These are phyloP conservation scores for Sternotherus odoratus DNA, from an alignment of 2,797 vertebrate species.

Conservation along the genomic window DNA sequence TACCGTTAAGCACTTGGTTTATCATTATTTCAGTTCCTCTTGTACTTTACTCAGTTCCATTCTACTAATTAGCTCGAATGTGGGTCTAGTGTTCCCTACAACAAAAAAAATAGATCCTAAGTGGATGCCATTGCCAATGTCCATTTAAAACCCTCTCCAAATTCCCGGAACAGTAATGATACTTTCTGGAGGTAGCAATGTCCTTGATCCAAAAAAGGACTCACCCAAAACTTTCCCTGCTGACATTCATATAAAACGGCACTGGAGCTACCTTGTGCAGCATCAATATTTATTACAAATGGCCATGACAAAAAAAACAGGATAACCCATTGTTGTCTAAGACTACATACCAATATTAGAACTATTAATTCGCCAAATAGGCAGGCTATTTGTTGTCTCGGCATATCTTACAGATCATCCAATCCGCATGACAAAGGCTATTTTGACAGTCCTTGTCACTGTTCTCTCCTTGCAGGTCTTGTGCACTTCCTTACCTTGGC, in stretches of 20 bases:
- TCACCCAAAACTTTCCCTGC: background rate
- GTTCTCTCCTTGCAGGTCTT: background rate
- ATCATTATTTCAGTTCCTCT: constrained; percentile 59
- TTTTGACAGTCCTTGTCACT: background rate
- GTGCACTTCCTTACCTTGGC: background rate
- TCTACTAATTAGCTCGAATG: constrained; percentile 53
- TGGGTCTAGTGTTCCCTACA: constrained; percentile 12
- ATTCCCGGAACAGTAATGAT: background rate
- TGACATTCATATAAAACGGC: background rate
- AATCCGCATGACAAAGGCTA: background rate
- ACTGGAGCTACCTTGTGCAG: background rate
- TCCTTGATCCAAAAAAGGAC: constrained; percentile 42
- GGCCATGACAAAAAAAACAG: background rate
- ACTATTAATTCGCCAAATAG: background rate
- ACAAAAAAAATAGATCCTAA: background rate
- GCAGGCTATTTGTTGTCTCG: background rate
- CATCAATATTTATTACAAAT: background rate
- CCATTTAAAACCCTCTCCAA: background rate
- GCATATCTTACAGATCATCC: background rate
- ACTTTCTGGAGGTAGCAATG: constrained; percentile 40
- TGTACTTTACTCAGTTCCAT: constrained; percentile 57
- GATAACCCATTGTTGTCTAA: background rate
- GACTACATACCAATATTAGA: background rate
- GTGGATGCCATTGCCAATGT: rapidly evolving
- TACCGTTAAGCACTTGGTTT: constrained; percentile 67